Percentiles rank a stretch among this genome's conserved stretches.
Evolutionary conservation across 2,113 vertebrate genomes (phyloP).

Genomic region (human): GRCh38 chr11:14260501-14261000

Average conservation of each 20-base stretch:
- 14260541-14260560: background rate
- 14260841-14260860: background rate
- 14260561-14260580: conserved; percentile 29
- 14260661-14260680: conserved; percentile 93
- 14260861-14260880: background rate
- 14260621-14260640: conserved; percentile 99
- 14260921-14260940: background rate
- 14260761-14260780: background rate
- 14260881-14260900: background rate
- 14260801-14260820: background rate
- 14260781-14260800: background rate
- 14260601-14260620: conserved; percentile 95
- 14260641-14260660: conserved; percentile 95
- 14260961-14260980: background rate
- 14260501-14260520: background rate
- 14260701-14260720: conserved; percentile 97
- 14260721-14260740: conserved; percentile 99
- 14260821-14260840: background rate
- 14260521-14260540: background rate
- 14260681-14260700: conserved; percentile 96
- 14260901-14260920: background rate
- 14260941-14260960: background rate
- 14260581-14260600: conserved; percentile 96
- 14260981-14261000: background rate
- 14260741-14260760: conserved; percentile 97